Base-by-base conservation (phyloP, 2,888 invertebrate species). In the Doris montereyensis region DNA sequence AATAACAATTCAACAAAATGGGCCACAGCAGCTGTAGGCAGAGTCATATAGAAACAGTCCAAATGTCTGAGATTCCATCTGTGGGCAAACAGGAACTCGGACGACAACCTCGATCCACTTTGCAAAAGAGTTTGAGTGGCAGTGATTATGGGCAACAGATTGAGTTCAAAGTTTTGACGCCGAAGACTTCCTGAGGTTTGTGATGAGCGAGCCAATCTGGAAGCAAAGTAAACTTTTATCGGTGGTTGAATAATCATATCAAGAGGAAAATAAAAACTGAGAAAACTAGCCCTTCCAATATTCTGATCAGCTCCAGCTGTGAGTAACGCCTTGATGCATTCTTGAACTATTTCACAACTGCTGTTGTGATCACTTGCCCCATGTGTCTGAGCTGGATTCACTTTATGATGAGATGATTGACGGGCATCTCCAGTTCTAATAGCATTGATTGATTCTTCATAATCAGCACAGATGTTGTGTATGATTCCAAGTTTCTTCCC, bases 221-320 rank as follows among this genome's bases (percentile, higher is more conserved):
- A 68, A 17, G 73, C 78, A n/a, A 73, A 78, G 68, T 73, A 78
- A 3, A 78, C 41, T 34, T 57, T 52, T 4, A 21, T 32, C n/a
- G 78, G 74, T 3, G 78, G 78, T 30, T 78, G 78, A 2, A 78
- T 35, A 4, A 78, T 0, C n/a, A 67, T 62, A 21, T 78, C 78
- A 28, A 78, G 21, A n/a, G 74, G 73, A 58, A 73, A 67, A 24
- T 52, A 71, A 41, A 57, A 67, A 24, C 41, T 21, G 0, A 78
- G 65, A 2, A 58, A 8, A 10, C 17, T 41, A 10, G 52, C 52
- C 5, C 13, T 28, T n/a, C 73, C 65, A 2, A 57, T 2, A 26
- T 78, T 78, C 8, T 65, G 67, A 1, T 57, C 57, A 5, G 78
- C 78, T 4, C 78, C 78, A 8, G 78, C 74, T 3, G 26, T 35